Base-by-base conservation (phyloP, 2,797 vertebrate species). In the Avahi laniger region DNA sequence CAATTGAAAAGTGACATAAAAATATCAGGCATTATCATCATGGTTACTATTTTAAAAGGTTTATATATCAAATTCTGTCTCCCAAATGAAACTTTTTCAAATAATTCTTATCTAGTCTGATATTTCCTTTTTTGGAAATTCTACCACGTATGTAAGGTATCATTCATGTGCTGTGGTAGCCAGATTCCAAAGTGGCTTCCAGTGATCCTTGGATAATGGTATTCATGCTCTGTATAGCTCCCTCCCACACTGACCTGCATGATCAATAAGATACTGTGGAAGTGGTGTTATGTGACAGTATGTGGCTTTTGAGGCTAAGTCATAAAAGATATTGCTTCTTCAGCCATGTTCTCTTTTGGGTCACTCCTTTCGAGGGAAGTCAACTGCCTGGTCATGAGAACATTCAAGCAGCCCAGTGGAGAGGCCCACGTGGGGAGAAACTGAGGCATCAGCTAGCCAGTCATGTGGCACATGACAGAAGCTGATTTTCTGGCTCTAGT, bases 31-130 rank as follows among this genome's bases (percentile, higher is more conserved):
- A 80, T 70, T 73, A 76, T 18, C 59, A 70, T n/a, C 33, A 89
- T 18, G 14, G 72, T 72, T 88, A 67, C 48, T 61, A 54, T 22
- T 86, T 59, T 84, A 83, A 61, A 96, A 48, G n/a, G 84, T 78
- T 89, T 88, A 87, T 28, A 15, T 87, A 96, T 50, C 22, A 95
- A 94, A 17, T 46, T 92, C 38, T 61, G 73, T 61, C n/a, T 96
- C 17, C 18, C 70, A 70, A 61, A 22, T 46, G 50, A 67, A 93
- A 70, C 28, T 69, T 80, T 86, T 91, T 79, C 65, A 89, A 79
- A 52, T 96, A 79, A 89, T 89, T 80, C 20, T 75, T 88, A 7
- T 38, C 70, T 6, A 87, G 43, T 7, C 57, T 76, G n/a, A 75
- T 73, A 54, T 12, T 65, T 26, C 30, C 50, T 14, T 75, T 59